Conservation (phyloP, 2,797 vertebrate genomes). For the Pipistrellus pipistrellus region DNA sequence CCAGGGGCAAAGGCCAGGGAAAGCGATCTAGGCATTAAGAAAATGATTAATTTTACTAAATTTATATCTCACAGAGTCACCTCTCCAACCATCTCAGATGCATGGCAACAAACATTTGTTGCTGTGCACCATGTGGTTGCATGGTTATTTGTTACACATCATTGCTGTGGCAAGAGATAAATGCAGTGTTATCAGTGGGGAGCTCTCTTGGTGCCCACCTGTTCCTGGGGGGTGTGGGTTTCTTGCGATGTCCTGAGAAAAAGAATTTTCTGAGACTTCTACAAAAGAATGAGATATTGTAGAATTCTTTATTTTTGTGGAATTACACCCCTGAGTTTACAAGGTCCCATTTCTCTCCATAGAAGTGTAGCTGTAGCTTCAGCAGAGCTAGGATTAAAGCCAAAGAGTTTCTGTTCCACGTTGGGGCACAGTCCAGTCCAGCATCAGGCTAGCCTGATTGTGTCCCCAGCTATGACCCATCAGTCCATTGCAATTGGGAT, state of each 20-base stretch:
- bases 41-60: not conserved
- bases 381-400: not conserved
- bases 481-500: not conserved
- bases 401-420: not conserved
- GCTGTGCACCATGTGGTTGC: fast-evolving
- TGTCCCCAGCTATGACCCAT: not conserved
- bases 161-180: not conserved
- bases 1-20: not conserved
- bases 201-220: not conserved
- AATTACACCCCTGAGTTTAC: not conserved
- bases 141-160: not conserved
- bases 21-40: not conserved
- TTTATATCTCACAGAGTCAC: not conserved
- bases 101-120: no score
- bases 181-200: not conserved
- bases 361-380: not conserved
- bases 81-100: not conserved
- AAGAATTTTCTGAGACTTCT: not conserved
- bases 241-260: not conserved
- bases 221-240: not conserved
- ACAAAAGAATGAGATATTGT: not conserved
- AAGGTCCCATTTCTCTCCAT: not conserved
- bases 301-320: not conserved
- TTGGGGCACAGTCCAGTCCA: not conserved
- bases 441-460: not conserved